Base-by-base conservation (phyloP, 1,140 invertebrate genomes). In the Apis laboriosa region DNA sequence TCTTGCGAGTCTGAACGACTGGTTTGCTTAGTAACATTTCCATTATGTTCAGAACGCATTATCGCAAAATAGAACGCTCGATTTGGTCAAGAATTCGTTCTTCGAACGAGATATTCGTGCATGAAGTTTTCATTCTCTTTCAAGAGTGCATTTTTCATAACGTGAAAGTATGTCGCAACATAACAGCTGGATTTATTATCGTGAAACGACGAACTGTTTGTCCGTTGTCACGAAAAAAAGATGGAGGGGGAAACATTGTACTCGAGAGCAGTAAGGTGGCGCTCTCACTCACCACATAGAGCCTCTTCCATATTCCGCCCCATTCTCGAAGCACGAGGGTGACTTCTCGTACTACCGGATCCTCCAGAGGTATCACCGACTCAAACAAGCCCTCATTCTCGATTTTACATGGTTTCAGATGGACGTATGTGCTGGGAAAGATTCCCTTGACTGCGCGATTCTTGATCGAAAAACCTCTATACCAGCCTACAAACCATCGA, bases 281-380 rank as follows among this genome's bases (percentile, higher is more conserved):
- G 9, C 0, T n/a, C 83, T 28, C 84, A 95, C 96, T 94, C 94
- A 97, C 97, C 94, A 98, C 97, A 95, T 97, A 99, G 19, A 98
- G 94, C 80, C 96, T 96, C 91, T 98, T 98, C 98, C 98, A 99
- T 80, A 98, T 97, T 84, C 96, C 94, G 51, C 96, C 97, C 98
- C 98, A 99, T 96, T 99, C 98, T 92, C 98, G 94, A 17, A 99
- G 94, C 0, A 99, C 98, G 78, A 97, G 95, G 7, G 97, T 97
- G n/a, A 98, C 97, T 94, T 99, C 98, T 68, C 96, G 95, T 0
- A 98, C 97, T n/a, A 98, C 96, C 1, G 97, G 96, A 95, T 99
- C 98, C 91, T 98, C 97, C n/a, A 96, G 88, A 28, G 96, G 96
- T 80, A 95, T 95, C 13, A 97, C 95, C 51, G 95, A 96, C 92